phyloP scores from a whole-genome alignment of 2,113 vertebrate genomes.

The Maccullochella peelii region DNA sequence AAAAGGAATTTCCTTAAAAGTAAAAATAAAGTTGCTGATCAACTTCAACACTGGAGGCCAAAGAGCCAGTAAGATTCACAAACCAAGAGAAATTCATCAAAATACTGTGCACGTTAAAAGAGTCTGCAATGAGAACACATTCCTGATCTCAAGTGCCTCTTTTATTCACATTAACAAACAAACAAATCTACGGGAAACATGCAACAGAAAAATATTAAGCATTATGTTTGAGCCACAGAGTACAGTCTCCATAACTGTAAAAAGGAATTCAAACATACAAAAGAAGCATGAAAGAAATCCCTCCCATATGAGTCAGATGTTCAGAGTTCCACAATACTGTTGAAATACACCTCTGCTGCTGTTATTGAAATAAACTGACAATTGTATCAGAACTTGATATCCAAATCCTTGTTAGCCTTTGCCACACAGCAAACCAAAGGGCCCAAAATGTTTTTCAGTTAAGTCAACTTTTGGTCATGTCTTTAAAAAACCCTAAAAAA shows the following conservation, averaged over 20 bases:
- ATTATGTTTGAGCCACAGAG: constrained; percentile 51
- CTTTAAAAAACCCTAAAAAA: constrained; percentile 69
- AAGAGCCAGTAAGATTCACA: not conserved
- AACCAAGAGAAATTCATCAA: not conserved
- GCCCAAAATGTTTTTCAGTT: constrained; percentile 26
- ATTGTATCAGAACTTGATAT: constrained; percentile 31
- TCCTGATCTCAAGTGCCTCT: constrained; percentile 80
- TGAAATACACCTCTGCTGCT: constrained; percentile 8
- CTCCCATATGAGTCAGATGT: constrained; percentile 49
- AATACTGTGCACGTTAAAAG: not conserved
- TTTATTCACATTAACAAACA: constrained; percentile 83
- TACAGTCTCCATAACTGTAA: constrained; percentile 47
- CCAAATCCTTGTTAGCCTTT: constrained; percentile 42
- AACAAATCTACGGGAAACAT: constrained; percentile 73
- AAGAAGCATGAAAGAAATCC: constrained; percentile 31
- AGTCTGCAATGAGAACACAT: constrained; percentile 3
- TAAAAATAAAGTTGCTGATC: not conserved
- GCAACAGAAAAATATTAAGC: constrained; percentile 69
- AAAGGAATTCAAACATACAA: constrained; percentile 62
- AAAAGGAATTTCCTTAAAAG: not conserved
- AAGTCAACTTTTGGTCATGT: constrained; percentile 52
- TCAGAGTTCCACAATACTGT: constrained; percentile 46
- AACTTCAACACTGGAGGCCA: not conserved
- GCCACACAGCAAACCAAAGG: constrained; percentile 32
- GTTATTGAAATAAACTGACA: constrained; percentile 36